phyloP scores from a whole-genome alignment of 2,113 vertebrate species.

The Saccopteryx bilineata region DNA sequence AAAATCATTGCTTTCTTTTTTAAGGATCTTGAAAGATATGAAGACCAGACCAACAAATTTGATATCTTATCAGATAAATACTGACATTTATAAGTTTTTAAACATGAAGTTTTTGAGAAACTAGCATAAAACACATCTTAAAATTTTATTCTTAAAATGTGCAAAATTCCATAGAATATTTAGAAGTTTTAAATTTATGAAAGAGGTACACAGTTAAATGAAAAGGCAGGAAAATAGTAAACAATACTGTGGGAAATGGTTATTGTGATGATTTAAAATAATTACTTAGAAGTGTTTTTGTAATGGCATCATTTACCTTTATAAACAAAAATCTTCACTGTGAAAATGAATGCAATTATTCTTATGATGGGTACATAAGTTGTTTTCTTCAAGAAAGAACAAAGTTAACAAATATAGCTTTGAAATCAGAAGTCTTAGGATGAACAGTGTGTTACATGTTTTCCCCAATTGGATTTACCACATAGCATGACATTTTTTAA shows the following conservation, averaged over 20 bases:
- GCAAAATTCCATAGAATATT: not conserved
- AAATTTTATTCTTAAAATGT: constrained; percentile 49
- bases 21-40: constrained; percentile 25
- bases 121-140: constrained; percentile 20
- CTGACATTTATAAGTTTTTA: not conserved
- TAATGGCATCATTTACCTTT: constrained; percentile 30
- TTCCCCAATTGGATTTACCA: not conserved
- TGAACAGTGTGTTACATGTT: constrained; percentile 10
- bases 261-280: constrained; percentile 45
- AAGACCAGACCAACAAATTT: constrained; percentile 8
- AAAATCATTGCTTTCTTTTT: not conserved
- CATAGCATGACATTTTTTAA: not conserved
- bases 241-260: not conserved
- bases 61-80: constrained; percentile 32
- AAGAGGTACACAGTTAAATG: constrained; percentile 9
- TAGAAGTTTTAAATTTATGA: constrained; percentile 24
- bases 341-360: constrained; percentile 53
- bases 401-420: constrained; percentile 63
- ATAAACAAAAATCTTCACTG: not conserved
- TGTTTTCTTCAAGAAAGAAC: constrained; percentile 26
- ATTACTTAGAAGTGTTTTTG: constrained; percentile 40
- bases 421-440: constrained; percentile 38
- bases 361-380: not conserved
- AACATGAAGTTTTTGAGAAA: constrained; percentile 55
- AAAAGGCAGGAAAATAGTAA: constrained; percentile 8